Evolutionary conservation across 2,113 vertebrate species (phyloP), one percentile per base, ranked within the genome.

Genomic region (Festucalex cinctus): DNA sequence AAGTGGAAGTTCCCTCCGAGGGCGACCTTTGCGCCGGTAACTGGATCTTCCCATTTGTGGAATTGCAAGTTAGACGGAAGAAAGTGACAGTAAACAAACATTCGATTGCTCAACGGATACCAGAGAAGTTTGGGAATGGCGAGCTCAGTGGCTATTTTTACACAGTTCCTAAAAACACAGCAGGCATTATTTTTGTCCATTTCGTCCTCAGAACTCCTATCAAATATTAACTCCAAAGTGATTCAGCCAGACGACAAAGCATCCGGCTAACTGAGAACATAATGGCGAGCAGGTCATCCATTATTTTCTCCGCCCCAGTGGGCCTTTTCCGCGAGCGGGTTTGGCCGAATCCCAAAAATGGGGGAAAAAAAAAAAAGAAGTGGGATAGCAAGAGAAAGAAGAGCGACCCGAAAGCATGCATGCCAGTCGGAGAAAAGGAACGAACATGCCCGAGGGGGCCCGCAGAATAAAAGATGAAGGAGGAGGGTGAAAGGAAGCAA

Each of bases 391-490:
- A 74, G 63, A 56, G 59, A 69, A 72, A 72, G 9, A 53, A 56
- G n/a, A 77, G 71, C 75, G 71, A 41, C 63, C 44, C 24, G 70
- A 69, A 75, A 65, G 74, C 68, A 68, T 22, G 65, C 61, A 62
- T n/a, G 39, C 19, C 58, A 73, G 73, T 74, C 68, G 76, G 68
- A 80, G 28, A 53, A 68, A 51, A 67, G 68, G 73, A 82, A 80
- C 24, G 53, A 64, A 81, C 74, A 70, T 58, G 85, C 86, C 77
- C 37, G 68, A 60, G 86, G 83, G 78, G 75, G 69, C 35, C 9
- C 69, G 70, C 75, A 75, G 71, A 71, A 77, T 78, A 82, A 80
- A 85, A 75, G 78, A 88, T 73, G 76, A 79, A 81, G 70, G 69
- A 76, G 36, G 65, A 76, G 75, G 41, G 22, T 54, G 65, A 71